These are phyloP conservation scores for Mionectes macconnelli DNA, from an alignment of 2,113 vertebrate species.

Conservation along the genomic window DNA sequence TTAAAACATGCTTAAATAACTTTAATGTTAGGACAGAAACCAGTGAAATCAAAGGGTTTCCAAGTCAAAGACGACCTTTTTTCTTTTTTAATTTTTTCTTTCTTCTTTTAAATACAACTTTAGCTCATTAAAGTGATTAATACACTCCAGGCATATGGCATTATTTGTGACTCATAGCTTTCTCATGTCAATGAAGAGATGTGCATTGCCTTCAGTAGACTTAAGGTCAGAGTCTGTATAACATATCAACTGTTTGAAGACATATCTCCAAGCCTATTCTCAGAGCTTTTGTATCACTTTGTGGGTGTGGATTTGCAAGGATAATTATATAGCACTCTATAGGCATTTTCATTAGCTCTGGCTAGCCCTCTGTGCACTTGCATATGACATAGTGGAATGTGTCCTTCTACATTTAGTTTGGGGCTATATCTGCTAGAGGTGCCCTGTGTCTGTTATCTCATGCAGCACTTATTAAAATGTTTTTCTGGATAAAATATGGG, in stretches of 20 bases:
- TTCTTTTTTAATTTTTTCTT: background rate
- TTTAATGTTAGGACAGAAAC: constrained; percentile 11
- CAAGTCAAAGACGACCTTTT: background rate
- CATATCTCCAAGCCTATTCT: background rate
- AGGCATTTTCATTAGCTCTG: background rate
- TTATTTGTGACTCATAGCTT: background rate
- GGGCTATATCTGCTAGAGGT: background rate
- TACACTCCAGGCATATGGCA: background rate
- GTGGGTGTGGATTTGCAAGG: background rate
- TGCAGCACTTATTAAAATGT: accelerated
- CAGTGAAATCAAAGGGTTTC: background rate
- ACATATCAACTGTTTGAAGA: background rate
- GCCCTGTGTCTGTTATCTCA: background rate
- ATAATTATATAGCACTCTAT: background rate
- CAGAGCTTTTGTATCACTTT: background rate
- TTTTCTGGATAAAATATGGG: background rate
- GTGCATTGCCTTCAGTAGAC: background rate
- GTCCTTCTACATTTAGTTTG: background rate
- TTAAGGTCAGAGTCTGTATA: background rate
- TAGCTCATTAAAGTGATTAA: constrained; percentile 10
- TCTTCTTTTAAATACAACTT: background rate
- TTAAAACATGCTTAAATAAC: constrained; percentile 20
- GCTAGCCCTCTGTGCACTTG: background rate
- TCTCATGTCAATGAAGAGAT: background rate
- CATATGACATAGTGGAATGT: accelerated